These are phyloP conservation scores for Parazoanthus darwini DNA, from an alignment of 92 coral and sea anemone genomes.

Conservation along the genomic window DNA sequence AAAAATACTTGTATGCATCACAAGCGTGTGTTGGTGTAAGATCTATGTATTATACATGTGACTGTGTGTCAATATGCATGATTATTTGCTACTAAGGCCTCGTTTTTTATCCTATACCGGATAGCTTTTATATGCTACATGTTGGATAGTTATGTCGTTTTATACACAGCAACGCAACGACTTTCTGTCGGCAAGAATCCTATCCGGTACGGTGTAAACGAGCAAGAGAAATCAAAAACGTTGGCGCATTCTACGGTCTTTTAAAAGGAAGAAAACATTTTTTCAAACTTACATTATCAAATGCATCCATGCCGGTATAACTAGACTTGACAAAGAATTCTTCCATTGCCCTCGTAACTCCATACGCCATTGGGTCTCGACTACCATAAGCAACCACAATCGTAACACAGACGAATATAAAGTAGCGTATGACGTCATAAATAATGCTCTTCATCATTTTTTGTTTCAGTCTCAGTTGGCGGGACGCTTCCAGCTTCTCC, in stretches of 20 bases:
- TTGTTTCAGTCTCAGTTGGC: constrained; percentile 76
- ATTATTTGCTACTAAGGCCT: no score
- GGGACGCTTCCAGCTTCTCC: constrained; percentile 78
- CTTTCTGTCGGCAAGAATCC: no score
- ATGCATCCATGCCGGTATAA: constrained; percentile 66
- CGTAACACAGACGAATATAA: constrained; percentile 71
- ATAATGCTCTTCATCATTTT: constrained; percentile 87
- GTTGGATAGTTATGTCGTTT: no score
- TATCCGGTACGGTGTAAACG: no score
- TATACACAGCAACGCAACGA: no score
- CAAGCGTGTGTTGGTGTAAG: no score
- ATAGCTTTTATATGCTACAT: no score
- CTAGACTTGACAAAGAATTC: constrained; percentile 53
- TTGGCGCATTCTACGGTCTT: neutral
- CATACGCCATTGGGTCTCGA: constrained; percentile 87
- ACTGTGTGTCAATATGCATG: no score
- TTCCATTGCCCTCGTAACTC: constrained; percentile 82
- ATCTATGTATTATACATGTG: no score
- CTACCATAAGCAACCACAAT: constrained; percentile 91
- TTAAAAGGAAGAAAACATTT: neutral
- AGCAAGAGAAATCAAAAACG: neutral
- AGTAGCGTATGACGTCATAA: constrained; percentile 79
- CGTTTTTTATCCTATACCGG: no score
- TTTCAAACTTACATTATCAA: constrained; percentile 60
- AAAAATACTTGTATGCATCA: no score